Base-by-base conservation (phyloP, 2,888 invertebrate species). In the Apamea anceps region DNA sequence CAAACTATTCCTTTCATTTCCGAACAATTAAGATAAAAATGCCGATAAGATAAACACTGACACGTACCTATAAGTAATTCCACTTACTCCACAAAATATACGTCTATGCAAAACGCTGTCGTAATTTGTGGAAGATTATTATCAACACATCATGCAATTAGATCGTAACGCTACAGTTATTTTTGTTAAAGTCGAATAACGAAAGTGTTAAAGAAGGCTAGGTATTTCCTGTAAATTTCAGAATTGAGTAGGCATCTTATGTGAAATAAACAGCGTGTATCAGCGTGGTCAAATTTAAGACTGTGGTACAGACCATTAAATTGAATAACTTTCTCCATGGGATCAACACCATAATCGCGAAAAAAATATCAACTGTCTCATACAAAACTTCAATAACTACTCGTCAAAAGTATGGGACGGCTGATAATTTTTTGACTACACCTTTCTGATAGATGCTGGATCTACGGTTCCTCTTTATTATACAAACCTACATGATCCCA, bases 141-240 rank as follows among this genome's bases (percentile, higher is more conserved):
- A 62, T 77, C 51, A 66, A 51, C 67, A 68, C 85, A 65, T 77
- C 63, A 79, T 15, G 67, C 15, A 42, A 60, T 80, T 60, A 79
- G 68, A 63, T 73, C 10, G 32, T 54, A 60, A 73, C 21, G 68
- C 32, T 68, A 62, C 71, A 63, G 51, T 65, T 68, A 75, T 71
- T 75, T 37, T 63, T 45, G 65, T 28, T 62, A 13, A 72, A 66
- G 68, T 15, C 2, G 45, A 75, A 70, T 77, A 45, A 45, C 28
- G 45, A 75, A 81, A 87, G 72, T 68, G 45, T 66, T 75, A 60
- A 75, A 28, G 10, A 32, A 21, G 10, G 5, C 21, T 65, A 66
- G n/a, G 25, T 60, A 60, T 79, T 79, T 79, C 62, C 65, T 70
- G 73, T 12, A 18, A 63, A 63, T 18, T 32, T 32, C 10, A 32